These are phyloP conservation scores for Drosophila setosimentum DNA, from an alignment of 2,888 invertebrate species.

Conservation along the genomic window DNA sequence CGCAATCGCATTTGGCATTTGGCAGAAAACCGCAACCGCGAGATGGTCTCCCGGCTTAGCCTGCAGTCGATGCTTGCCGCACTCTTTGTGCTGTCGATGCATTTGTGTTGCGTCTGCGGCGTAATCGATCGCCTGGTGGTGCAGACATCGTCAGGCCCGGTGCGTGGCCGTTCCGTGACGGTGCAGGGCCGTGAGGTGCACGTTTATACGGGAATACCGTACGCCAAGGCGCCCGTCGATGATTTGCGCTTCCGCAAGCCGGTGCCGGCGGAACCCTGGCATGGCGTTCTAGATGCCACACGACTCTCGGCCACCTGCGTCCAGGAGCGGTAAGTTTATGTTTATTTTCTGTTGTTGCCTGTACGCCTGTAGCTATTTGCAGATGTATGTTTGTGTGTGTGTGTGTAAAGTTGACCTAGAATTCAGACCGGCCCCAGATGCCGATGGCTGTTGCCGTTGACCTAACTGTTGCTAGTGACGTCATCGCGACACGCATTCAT, in stretches of 20 bases:
- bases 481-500: conserved; percentile 44
- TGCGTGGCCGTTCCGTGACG: conserved; percentile 92
- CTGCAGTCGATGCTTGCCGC: conserved; percentile 56
- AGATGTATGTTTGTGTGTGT: conserved; percentile 1
- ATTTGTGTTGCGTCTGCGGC: conserved; percentile 79
- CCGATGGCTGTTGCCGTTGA: conserved; percentile 64
- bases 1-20: conserved; percentile 25
- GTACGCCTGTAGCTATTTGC: conserved; percentile 32
- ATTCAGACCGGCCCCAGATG: conserved; percentile 47
- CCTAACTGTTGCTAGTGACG: conserved; percentile 71
- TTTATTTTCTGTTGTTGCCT: not conserved
- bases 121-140: conserved; percentile 91
- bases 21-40: conserved; percentile 35
- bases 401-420: conserved; percentile 69
- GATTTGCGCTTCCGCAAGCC: conserved; percentile 94
- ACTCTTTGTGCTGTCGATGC: conserved; percentile 77
- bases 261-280: conserved; percentile 94
- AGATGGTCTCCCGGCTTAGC: conserved; percentile 62
- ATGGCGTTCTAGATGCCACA: conserved; percentile 93
- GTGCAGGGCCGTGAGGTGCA: conserved; percentile 94
- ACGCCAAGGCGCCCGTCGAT: conserved; percentile 95
- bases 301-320: conserved; percentile 94
- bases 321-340: conserved; percentile 88
- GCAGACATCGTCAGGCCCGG: conserved; percentile 92
- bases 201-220: conserved; percentile 95